A percentile compares a stretch with the other conserved stretches of the same genome.
Conservation (phyloP, 2,797 vertebrate genomes). For the Chelonia mydas region DNA sequence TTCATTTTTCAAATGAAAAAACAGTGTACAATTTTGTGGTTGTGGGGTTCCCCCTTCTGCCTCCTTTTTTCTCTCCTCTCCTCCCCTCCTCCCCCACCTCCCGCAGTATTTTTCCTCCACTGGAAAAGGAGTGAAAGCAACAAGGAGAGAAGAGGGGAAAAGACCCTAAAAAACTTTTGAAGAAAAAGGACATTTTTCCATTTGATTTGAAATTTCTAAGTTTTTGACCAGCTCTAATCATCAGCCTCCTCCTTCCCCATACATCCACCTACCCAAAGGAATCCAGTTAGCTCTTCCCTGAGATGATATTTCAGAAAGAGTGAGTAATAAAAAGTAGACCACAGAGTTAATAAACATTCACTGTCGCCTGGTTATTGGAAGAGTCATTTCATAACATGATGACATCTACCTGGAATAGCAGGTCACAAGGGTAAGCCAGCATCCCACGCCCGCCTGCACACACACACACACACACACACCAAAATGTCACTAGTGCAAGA, state of each 20-base stretch:
- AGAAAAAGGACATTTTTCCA: background rate
- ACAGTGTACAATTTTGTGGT: background rate
- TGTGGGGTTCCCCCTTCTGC: background rate
- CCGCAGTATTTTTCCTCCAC: background rate
- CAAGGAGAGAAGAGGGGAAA: background rate
- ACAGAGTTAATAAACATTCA: slow-evolving; percentile 53
- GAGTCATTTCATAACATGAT: slow-evolving; percentile 68
- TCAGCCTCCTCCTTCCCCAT: background rate
- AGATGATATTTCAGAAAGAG: background rate
- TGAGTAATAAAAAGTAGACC: slow-evolving; percentile 56
- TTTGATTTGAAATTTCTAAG: background rate
- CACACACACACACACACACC: too few relatives aligned
- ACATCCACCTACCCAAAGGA: background rate
- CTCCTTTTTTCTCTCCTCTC: background rate
- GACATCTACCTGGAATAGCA: slow-evolving; percentile 66
- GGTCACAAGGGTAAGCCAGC: background rate
- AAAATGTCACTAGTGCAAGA: background rate
- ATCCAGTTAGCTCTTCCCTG: background rate
- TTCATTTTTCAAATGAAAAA: slow-evolving; percentile 5
- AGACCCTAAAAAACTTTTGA: background rate
- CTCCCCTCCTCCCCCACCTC: slow-evolving; percentile 12
- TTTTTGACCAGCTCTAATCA: background rate
- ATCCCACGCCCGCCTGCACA: too few relatives aligned
- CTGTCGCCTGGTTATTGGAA: slow-evolving; percentile 65
- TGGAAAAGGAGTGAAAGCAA: background rate